Evolutionary conservation across 2,113 vertebrate species (phyloP), one percentile per base, ranked within the genome.

Genomic region (Heterotis niloticus): DNA sequence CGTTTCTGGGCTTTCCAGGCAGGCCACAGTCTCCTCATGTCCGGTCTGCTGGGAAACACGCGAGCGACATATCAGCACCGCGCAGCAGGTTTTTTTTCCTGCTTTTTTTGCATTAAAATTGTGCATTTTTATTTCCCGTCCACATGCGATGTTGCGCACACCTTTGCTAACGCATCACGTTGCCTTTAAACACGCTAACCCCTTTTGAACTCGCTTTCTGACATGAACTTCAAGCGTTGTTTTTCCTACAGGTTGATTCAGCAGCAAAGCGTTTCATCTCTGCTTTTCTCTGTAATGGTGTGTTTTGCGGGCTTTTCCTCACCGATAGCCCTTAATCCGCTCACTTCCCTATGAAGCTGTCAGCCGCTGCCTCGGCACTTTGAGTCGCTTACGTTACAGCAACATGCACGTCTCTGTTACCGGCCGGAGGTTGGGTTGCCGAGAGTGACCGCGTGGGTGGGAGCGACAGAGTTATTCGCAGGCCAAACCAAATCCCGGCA

Each of bases 401-500:
- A 20, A 44, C 28, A 64, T 28, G 75, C 20, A 7, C 44, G 69
- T 60, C 34, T 44, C 34, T 56, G 26, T 78, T 70, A 78, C 65
- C 71, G 67, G 34, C 62, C 51, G 72, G 64, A n/a, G 66, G 64
- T 69, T n/a, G 23, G 80, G 69, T 23, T 69, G 78, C 72, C 82
- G 18, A 52, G 12, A 20, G 70, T 4, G 44, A 44, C 34, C 3
- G 34, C 7, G 34, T 4, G n/a, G 54, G 11, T 20, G n/a, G 23
- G 70, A 54, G 18, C 23, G 70, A 20, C 68, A 34, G 68, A 70
- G 68, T 70, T 70, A 70, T 70, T 34, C 68, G n/a, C 68, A 70
- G 68, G 79, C 67, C 66, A 80, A 75, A 88, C 76, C 80, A 74
- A 84, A 87, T 83, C 83, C 56, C 56, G 51, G 86, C 57, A 78